A percentile compares a stretch with the other conserved stretches of the same genome.
These are phyloP conservation scores for Anguilla rostrata DNA, from an alignment of 2,113 vertebrate species.

Conservation along the genomic window DNA sequence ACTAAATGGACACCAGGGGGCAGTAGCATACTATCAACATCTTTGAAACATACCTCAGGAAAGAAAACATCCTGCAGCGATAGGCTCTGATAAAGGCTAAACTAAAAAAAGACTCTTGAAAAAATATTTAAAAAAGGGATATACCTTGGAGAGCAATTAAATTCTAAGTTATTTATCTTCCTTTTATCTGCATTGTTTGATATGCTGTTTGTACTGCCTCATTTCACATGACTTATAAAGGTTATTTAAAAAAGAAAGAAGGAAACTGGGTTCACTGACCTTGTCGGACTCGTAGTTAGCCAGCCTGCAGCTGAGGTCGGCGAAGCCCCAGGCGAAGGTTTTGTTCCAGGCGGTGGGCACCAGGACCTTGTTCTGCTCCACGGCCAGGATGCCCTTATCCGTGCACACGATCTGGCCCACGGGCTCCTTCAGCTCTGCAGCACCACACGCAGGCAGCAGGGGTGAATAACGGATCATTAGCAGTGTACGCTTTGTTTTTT, in stretches of 20 bases:
- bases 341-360: conserved; percentile 90
- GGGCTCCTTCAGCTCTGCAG: conserved; percentile 88
- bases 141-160: no score
- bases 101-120: no score
- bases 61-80: background rate
- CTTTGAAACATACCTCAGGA: no score
- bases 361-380: conserved; percentile 93
- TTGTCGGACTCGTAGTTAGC: conserved; percentile 96
- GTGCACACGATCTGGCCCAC: conserved; percentile 95
- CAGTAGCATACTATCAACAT: background rate
- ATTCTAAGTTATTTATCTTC: no score
- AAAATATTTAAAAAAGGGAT: no score
- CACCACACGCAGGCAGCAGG: background rate
- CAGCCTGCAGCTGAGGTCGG: conserved; percentile 92
- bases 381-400: conserved; percentile 92
- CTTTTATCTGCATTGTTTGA: no score
- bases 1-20: background rate
- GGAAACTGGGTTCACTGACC: conserved; percentile 62
- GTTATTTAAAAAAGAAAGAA: no score
- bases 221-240: no score
- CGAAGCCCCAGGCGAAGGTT: conserved; percentile 95
- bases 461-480: background rate
- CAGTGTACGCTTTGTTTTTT: background rate
- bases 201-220: no score
- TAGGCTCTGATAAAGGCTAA: no score